Evolutionary conservation across 2,113 vertebrate genomes (phyloP).

Genomic region (Ibidorhyncha struthersii): DNA sequence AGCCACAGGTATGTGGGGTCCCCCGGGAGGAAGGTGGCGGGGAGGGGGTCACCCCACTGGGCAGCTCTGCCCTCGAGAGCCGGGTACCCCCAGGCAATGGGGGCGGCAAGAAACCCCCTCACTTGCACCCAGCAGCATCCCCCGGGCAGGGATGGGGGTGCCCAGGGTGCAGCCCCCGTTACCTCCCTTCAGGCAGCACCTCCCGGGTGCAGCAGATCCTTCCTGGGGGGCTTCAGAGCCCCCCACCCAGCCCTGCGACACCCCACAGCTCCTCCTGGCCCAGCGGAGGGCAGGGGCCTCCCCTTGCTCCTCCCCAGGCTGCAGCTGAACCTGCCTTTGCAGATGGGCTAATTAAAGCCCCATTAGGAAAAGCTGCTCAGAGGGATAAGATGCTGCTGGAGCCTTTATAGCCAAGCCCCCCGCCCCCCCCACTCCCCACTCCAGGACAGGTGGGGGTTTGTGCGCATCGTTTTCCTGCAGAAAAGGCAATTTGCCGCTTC

Average conservation of each 20-base stretch:
- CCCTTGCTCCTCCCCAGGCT: background rate
- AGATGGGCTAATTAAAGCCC: conserved; percentile 38
- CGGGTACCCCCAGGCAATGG: background rate
- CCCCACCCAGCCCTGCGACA: background rate
- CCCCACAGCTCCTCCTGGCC: background rate
- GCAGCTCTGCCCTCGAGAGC: background rate
- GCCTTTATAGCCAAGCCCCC: background rate
- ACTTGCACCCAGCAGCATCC: rapidly evolving
- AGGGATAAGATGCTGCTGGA: conserved; percentile 43
- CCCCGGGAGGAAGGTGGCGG: background rate
- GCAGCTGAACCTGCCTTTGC: conserved; percentile 16
- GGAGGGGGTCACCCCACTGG: background rate
- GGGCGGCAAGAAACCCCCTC: background rate
- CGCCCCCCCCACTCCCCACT: no score
- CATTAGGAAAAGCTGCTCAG: conserved; percentile 66
- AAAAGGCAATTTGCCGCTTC: background rate
- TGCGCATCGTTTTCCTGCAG: background rate
- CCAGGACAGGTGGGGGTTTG: background rate
- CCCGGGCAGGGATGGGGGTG: background rate
- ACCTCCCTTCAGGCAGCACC: background rate
- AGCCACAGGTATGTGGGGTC: conserved; percentile 80
- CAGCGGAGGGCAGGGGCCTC: background rate
- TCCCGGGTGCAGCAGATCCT: background rate
- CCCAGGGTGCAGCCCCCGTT: rapidly evolving
- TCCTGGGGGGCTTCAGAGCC: background rate